These are phyloP conservation scores for Hydropsyche tenuis DNA, from an alignment of 1,140 invertebrate genomes.

Conservation along the genomic window DNA sequence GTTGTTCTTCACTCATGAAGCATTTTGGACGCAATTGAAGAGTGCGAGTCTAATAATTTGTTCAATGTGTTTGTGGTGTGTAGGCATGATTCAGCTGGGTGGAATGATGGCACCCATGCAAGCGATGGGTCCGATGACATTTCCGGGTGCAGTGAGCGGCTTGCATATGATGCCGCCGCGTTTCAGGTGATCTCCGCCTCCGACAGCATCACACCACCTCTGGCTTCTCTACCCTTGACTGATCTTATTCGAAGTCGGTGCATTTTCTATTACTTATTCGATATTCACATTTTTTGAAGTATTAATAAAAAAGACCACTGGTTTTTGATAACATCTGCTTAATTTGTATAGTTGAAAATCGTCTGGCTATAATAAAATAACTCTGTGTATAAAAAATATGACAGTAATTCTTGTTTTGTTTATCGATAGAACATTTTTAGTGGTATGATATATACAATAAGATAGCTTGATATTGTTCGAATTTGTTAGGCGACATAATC, in stretches of 20 bases:
- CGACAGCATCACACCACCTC: conserved; percentile 45
- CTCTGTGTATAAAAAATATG: conserved; percentile 6
- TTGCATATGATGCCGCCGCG: conserved; percentile 76
- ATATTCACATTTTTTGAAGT: conserved; percentile 20
- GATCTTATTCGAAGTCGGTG: conserved; percentile 33
- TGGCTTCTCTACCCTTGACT: conserved; percentile 52
- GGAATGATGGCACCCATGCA: conserved; percentile 70
- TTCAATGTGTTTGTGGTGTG: conserved; percentile 33
- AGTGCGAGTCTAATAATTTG: not conserved
- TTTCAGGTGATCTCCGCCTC: conserved; percentile 76
- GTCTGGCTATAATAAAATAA: not conserved
- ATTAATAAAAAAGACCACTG: not conserved
- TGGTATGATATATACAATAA: conserved; percentile 2
- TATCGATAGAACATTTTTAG: not conserved
- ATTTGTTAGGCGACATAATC: conserved; percentile 24
- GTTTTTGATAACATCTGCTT: conserved; percentile 5
- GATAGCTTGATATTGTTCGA: not conserved
- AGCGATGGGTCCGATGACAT: conserved; percentile 51
- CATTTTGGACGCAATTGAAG: not conserved
- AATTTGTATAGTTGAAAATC: conserved; percentile 22
- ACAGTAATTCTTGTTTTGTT: conserved; percentile 20
- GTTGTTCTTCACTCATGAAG: conserved; percentile 30
- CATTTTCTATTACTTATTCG: conserved; percentile 37
- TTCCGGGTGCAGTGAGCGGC: conserved; percentile 43
- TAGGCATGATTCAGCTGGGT: conserved; percentile 71